phyloP scores from a whole-genome alignment of 2,888 invertebrate genomes.

The Melinopterus prodromus region DNA sequence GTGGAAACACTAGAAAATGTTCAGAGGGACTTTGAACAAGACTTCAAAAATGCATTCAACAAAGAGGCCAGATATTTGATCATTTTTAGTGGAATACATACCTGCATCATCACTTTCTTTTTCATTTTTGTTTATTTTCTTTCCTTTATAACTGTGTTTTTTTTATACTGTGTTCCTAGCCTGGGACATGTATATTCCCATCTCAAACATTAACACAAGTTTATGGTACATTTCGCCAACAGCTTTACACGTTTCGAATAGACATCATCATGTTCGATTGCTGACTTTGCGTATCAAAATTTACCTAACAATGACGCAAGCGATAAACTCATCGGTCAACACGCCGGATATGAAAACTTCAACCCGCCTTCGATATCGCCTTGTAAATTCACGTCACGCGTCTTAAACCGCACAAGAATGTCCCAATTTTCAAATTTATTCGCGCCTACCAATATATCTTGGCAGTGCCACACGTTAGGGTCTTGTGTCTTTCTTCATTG shows the following conservation, averaged over 20 bases:
- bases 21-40: no score
- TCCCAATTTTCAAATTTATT: conserved; percentile 36
- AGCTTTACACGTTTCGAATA: neutral
- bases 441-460: neutral
- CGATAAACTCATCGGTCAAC: neutral
- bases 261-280: neutral
- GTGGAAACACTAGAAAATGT: no score
- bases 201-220: no score
- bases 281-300: neutral
- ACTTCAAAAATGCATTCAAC: no score
- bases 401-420: conserved; percentile 26
- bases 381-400: neutral
- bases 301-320: neutral
- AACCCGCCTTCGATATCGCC: neutral
- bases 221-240: neutral
- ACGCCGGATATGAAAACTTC: conserved; percentile 6
- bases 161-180: no score
- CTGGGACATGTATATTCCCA: no score
- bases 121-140: no score
- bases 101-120: no score
- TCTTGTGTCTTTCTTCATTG: conserved; percentile 15
- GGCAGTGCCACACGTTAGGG: conserved; percentile 19
- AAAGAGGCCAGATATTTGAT: no score
- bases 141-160: no score
- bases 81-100: no score